Evolutionary conservation across 2,113 vertebrate species (phyloP).

Genomic region (Psilopogon haemacephalus): DNA sequence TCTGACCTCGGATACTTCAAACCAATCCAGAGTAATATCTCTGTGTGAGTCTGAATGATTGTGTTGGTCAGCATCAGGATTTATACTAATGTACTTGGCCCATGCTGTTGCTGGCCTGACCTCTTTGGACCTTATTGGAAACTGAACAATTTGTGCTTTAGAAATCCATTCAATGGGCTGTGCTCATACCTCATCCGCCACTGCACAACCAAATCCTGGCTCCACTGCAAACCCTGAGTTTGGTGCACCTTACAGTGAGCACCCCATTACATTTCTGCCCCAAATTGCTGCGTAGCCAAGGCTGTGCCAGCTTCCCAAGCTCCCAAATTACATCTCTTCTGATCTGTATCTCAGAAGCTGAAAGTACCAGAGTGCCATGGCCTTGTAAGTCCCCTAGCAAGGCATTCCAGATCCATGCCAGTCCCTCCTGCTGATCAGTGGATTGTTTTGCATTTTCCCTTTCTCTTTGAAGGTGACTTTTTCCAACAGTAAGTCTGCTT

Average conservation of each 20-base stretch:
- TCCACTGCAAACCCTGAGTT: not conserved
- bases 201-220: not conserved
- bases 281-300: not conserved
- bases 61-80: not conserved
- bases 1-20: slow-evolving; percentile 24
- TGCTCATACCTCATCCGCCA: slow-evolving; percentile 1
- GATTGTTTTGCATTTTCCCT: not conserved
- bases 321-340: not conserved
- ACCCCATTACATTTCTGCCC: not conserved
- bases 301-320: not conserved
- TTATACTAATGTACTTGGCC: slow-evolving; percentile 47
- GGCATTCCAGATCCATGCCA: not conserved
- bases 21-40: slow-evolving; percentile 9
- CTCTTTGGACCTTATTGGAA: slow-evolving; percentile 26
- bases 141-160: slow-evolving; percentile 50
- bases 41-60: slow-evolving; percentile 11
- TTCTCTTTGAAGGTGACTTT: not conserved
- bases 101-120: not conserved
- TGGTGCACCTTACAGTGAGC: not conserved
- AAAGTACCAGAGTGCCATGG: not conserved
- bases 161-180: slow-evolving; percentile 27
- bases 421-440: not conserved
- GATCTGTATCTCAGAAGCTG: not conserved
- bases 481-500: not conserved
- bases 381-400: not conserved